phyloP scores from a whole-genome alignment of 2,797 vertebrate genomes.

The Catamblyrhynchus diadema region DNA sequence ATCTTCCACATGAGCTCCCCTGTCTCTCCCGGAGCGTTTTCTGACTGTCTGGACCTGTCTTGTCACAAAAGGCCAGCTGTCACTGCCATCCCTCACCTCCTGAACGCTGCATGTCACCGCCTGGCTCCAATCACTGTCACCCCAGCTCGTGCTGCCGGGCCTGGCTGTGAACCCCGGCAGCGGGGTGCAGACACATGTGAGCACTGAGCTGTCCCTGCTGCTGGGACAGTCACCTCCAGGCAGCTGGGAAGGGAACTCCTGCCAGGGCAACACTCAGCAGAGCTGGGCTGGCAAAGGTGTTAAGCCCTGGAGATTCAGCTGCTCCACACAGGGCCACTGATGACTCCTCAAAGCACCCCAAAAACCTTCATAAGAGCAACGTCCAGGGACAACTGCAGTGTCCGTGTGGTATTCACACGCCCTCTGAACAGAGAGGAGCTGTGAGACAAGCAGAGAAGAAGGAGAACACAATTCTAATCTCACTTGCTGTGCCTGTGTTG shows the following conservation, averaged over 20 bases:
- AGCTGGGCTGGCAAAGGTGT: background rate
- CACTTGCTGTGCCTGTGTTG: too few species aligned
- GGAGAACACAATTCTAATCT: too few species aligned
- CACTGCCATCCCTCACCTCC: background rate
- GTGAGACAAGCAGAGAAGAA: too few species aligned
- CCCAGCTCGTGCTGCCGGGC: background rate
- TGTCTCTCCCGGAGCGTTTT: accelerated
- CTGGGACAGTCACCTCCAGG: background rate
- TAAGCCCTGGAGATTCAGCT: background rate
- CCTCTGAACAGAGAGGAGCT: too few species aligned
- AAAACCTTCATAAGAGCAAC: background rate
- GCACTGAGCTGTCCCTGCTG: background rate
- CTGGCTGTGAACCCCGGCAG: accelerated
- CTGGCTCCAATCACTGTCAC: background rate
- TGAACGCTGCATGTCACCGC: background rate
- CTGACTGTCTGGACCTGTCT: background rate
- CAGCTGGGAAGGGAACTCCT: background rate
- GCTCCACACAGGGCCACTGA: background rate
- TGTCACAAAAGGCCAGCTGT: background rate
- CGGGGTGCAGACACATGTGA: accelerated
- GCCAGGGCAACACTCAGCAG: background rate
- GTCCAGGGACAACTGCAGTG: accelerated
- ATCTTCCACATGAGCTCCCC: background rate
- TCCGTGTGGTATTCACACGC: background rate
- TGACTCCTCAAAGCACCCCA: background rate